phyloP scores from a whole-genome alignment of 2,113 vertebrate species.

The Gallinago jamesoni region DNA sequence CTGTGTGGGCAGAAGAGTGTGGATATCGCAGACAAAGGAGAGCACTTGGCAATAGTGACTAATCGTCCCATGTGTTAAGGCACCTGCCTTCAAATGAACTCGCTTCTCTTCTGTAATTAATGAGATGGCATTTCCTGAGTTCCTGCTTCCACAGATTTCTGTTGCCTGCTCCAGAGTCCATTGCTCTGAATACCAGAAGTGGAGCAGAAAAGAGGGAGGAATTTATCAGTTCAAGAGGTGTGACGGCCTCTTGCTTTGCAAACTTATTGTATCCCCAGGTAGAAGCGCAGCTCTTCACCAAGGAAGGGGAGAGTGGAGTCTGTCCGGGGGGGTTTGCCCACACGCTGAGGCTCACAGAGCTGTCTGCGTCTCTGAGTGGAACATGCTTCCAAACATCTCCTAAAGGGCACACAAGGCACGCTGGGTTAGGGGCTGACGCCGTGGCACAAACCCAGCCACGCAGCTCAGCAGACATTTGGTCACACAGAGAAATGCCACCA shows the following conservation, averaged over 20 bases:
- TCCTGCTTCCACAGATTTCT: background rate
- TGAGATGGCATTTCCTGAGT: conserved; percentile 23
- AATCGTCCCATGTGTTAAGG: background rate
- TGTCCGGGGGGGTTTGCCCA: background rate
- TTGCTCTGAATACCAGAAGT: background rate
- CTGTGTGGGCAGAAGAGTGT: background rate
- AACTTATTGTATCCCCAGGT: background rate
- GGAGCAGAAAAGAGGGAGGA: background rate
- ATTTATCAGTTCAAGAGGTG: background rate
- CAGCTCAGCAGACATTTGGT: background rate
- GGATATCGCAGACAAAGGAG: background rate
- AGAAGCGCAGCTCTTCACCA: background rate
- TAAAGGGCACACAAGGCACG: background rate
- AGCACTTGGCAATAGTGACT: background rate
- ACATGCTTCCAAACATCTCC: conserved; percentile 86
- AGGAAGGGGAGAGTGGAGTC: background rate
- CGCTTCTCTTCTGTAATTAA: background rate
- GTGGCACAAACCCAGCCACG: background rate
- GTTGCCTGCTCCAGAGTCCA: background rate
- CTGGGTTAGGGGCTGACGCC: background rate
- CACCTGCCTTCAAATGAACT: background rate
- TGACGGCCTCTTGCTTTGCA: background rate
- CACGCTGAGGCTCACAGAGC: conserved; percentile 58
- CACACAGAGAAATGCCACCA: background rate
- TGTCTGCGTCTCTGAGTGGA: conserved; percentile 77